phyloP scores from a whole-genome alignment of 2,113 vertebrate species.

The Megaceryle torquata region DNA sequence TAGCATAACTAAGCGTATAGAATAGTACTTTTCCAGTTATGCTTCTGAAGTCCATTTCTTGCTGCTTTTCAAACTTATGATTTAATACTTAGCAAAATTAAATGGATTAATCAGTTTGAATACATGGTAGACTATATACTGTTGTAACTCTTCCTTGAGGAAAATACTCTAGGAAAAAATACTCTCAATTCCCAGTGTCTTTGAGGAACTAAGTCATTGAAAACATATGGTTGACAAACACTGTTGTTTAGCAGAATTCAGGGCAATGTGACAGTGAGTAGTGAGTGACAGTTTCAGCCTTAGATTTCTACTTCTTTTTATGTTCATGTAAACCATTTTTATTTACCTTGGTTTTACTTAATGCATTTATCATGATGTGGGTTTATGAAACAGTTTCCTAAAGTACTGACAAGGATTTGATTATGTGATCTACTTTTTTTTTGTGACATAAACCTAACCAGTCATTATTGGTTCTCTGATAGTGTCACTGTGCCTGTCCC shows the following conservation, averaged over 20 bases:
- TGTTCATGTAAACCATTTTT: neutral
- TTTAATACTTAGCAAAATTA: neutral
- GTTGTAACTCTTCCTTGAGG: neutral
- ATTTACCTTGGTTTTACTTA: neutral
- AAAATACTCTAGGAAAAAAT: neutral
- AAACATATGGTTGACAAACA: neutral
- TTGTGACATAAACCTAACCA: neutral
- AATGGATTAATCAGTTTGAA: neutral
- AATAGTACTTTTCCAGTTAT: neutral
- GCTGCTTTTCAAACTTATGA: neutral
- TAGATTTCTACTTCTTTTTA: neutral
- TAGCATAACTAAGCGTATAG: neutral
- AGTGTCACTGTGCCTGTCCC: neutral
- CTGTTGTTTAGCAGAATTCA: neutral
- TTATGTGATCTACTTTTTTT: neutral
- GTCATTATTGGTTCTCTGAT: neutral
- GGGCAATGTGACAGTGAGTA: neutral
- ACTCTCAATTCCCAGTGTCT: neutral
- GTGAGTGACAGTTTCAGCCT: neutral
- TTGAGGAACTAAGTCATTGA: neutral
- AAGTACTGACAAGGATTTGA: neutral
- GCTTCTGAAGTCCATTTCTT: neutral
- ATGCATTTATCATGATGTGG: too few relatives aligned
- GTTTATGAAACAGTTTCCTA: neutral
- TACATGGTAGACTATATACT: neutral